phyloP scores from a whole-genome alignment of 2,113 vertebrate species.

The Dolichallabes microphthalmus region DNA sequence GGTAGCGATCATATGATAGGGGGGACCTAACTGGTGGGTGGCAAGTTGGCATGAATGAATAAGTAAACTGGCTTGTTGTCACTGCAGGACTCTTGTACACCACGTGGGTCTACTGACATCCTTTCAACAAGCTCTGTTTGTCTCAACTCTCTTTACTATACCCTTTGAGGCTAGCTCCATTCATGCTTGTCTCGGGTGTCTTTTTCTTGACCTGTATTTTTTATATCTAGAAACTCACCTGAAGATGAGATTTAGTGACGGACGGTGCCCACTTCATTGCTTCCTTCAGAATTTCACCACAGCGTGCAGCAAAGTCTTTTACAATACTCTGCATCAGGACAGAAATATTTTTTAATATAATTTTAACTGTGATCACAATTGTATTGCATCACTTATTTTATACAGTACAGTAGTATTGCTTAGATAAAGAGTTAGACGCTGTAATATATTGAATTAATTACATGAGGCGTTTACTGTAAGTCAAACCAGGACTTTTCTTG shows the following conservation, averaged over 20 bases:
- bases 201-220: background rate
- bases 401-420: background rate
- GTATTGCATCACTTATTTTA: background rate
- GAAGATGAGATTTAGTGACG: conserved; percentile 95
- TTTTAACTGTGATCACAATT: background rate
- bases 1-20: background rate
- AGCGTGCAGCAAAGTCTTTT: conserved; percentile 95
- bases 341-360: background rate
- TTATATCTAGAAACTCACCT: conserved; percentile 71
- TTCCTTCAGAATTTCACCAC: conserved; percentile 95
- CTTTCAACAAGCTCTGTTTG: background rate
- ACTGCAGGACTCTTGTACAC: background rate
- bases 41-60: background rate
- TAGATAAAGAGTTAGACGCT: background rate
- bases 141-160: background rate
- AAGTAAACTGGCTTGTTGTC: background rate
- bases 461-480: too few relatives aligned
- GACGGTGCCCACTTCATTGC: conserved; percentile 99
- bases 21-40: background rate
- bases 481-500: too few relatives aligned
- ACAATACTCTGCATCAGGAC: conserved; percentile 84
- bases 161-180: background rate
- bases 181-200: background rate
- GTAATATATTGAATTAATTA: background rate
- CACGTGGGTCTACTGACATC: too few relatives aligned